Percentiles rank a stretch among this genome's conserved stretches.
Conservation (phyloP, 2,888 invertebrate genomes). For the Drosophila flavopinicola region DNA sequence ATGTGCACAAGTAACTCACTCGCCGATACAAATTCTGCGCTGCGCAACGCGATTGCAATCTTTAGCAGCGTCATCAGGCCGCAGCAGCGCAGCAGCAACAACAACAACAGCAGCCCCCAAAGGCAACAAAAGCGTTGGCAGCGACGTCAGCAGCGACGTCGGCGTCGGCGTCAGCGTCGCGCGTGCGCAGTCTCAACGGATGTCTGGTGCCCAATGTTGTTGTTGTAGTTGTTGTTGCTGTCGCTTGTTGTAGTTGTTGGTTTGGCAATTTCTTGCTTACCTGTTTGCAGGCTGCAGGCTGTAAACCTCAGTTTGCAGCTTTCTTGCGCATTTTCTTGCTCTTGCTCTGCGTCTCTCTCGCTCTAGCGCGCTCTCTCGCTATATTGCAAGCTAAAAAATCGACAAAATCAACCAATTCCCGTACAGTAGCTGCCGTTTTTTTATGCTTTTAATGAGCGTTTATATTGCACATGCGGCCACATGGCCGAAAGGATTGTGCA, state of each 20-base stretch:
- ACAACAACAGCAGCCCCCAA: constrained; percentile 37
- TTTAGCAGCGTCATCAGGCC: constrained; percentile 79
- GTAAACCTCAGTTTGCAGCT: constrained; percentile 56
- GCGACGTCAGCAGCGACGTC: constrained; percentile 22
- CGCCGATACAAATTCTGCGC: constrained; percentile 77
- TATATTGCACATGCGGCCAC: constrained; percentile 66
- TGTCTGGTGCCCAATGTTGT: constrained; percentile 57
- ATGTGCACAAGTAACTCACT: constrained; percentile 65
- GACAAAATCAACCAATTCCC: constrained; percentile 77
- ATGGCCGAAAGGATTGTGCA: constrained; percentile 29
- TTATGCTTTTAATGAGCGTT: constrained; percentile 81
- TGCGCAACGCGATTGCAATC: constrained; percentile 78
- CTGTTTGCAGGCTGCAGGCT: constrained; percentile 69
- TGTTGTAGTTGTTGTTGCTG: constrained; percentile 34
- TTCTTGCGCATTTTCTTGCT: constrained; percentile 63
- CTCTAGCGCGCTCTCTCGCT: constrained; percentile 5
- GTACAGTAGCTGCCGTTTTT: constrained; percentile 77
- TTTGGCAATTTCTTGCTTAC: constrained; percentile 61
- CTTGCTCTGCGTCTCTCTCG: constrained; percentile 18
- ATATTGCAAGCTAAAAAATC: constrained; percentile 67
- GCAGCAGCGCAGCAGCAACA: constrained; percentile 37
- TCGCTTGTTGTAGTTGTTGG: constrained; percentile 33
- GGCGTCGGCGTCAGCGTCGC: constrained; percentile 64
- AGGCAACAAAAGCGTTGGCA: constrained; percentile 42
- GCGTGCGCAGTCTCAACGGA: constrained; percentile 81